Conservation (phyloP, 1,140 invertebrate species). For the Ceratosolen solmsi region DNA sequence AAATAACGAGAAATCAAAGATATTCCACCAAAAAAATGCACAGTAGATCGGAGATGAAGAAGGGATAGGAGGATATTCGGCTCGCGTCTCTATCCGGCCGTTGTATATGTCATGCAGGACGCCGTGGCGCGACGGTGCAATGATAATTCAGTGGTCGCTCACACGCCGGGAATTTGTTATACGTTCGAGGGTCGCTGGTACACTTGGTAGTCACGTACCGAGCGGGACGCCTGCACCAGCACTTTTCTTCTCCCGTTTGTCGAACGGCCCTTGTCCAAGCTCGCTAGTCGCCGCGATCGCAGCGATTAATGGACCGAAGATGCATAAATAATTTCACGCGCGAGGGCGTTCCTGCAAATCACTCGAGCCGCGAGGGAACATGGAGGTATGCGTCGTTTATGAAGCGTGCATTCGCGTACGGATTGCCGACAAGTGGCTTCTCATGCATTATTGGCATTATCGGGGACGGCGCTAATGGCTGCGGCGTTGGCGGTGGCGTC, state of each 20-base stretch:
- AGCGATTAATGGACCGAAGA: too few species aligned
- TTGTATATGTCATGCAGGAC: conserved; percentile 26
- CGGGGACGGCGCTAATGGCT: too few species aligned
- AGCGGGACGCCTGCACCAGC: not conserved
- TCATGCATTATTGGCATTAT: too few species aligned
- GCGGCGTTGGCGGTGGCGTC: too few species aligned
- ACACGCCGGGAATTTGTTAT: conserved; percentile 39
- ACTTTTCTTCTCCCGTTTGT: not conserved
- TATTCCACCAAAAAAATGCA: conserved; percentile 8
- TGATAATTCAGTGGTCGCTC: conserved; percentile 27
- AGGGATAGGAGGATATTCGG: conserved; percentile 16
- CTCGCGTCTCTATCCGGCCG: conserved; percentile 23
- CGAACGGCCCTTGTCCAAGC: too few species aligned
- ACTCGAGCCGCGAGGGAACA: too few species aligned
- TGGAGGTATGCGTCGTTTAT: too few species aligned
- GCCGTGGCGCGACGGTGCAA: conserved; percentile 14
- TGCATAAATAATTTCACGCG: too few species aligned
- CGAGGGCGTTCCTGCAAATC: too few species aligned
- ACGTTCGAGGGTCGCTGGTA: not conserved
- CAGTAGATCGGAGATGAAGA: not conserved
- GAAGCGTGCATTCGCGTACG: too few species aligned
- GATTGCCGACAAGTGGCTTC: too few species aligned
- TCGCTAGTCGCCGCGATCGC: too few species aligned
- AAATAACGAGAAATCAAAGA: conserved; percentile 9
- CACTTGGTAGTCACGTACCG: conserved; percentile 20